phyloP scores from a whole-genome alignment of 2,797 vertebrate genomes.

The Sciurus vulgaris region DNA sequence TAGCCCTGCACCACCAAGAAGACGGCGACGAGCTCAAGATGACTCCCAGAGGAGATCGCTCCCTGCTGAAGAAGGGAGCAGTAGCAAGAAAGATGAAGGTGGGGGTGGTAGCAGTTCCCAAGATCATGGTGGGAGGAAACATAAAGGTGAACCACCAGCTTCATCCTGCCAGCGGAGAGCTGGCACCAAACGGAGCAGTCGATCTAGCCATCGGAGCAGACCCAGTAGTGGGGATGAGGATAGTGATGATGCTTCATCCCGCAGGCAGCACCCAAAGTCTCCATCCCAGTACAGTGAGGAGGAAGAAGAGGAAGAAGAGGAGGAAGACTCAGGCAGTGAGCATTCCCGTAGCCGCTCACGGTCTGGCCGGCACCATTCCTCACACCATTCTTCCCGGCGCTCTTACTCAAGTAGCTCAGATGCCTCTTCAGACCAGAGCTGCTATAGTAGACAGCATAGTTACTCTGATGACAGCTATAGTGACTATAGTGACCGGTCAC shows the following conservation, averaged over 20 bases:
- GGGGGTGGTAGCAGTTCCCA: conserved; percentile 88
- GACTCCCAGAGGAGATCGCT: conserved; percentile 88
- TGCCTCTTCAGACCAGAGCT: conserved; percentile 94
- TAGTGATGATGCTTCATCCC: conserved; percentile 90
- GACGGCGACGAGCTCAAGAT: conserved; percentile 91
- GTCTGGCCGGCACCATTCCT: conserved; percentile 90
- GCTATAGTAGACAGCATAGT: conserved; percentile 92
- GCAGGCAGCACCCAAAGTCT: conserved; percentile 91
- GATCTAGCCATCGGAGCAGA: conserved; percentile 84
- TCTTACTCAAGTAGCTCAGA: conserved; percentile 96
- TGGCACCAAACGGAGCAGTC: conserved; percentile 85
- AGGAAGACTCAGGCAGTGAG: conserved; percentile 94
- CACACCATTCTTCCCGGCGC: conserved; percentile 89
- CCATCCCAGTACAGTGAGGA: conserved; percentile 93
- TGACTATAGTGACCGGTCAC: conserved; percentile 93
- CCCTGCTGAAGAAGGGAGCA: conserved; percentile 89
- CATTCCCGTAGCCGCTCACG: conserved; percentile 93
- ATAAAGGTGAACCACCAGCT: conserved; percentile 89
- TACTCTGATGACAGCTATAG: conserved; percentile 97
- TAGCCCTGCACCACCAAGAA: conserved; percentile 88
- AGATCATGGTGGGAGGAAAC: conserved; percentile 92
- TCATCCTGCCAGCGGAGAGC: conserved; percentile 86
- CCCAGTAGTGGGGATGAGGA: conserved; percentile 95
- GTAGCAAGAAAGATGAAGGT: conserved; percentile 87
- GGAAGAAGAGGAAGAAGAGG: conserved; percentile 94